Conservation (phyloP, 2,888 invertebrate species). For the Agrochola litura region DNA sequence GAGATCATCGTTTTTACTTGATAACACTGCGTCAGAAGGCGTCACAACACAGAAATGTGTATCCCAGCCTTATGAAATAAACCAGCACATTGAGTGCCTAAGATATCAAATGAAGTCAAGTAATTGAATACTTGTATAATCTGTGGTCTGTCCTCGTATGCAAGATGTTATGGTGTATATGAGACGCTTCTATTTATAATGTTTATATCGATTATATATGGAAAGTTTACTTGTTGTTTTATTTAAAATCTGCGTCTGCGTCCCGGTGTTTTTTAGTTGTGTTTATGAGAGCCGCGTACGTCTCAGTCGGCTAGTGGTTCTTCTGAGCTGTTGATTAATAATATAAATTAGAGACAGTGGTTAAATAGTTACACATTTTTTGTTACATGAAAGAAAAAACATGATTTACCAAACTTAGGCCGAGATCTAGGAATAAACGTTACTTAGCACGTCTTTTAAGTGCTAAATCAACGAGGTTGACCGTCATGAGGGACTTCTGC, state of each 20-base stretch:
- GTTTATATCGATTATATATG: constrained; percentile 82
- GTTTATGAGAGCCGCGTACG: neutral
- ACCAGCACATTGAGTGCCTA: neutral
- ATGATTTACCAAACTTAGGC: neutral
- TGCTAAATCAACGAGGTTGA: constrained; percentile 96
- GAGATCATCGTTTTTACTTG: neutral
- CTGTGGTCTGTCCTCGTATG: constrained; percentile 51
- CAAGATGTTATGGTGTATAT: constrained; percentile 51
- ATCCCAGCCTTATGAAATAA: neutral
- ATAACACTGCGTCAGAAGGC: neutral
- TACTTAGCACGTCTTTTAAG: constrained; percentile 89
- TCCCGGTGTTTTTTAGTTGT: no score
- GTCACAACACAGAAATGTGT: neutral
- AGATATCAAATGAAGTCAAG: constrained; percentile 25
- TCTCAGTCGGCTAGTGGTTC: neutral
- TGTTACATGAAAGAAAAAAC: neutral
- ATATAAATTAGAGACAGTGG: neutral
- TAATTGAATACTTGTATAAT: constrained; percentile 20
- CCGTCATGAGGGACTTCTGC: constrained; percentile 95
- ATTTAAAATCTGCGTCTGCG: constrained; percentile 40
- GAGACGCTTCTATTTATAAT: constrained; percentile 81
- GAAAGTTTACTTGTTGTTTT: constrained; percentile 74
- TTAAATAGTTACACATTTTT: neutral
- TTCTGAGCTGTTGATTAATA: neutral
- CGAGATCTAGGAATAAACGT: neutral